Evolutionary conservation across 2,797 vertebrate genomes (phyloP), one percentile per base, ranked within the genome.

Genomic region (Antennarius maculatus): DNA sequence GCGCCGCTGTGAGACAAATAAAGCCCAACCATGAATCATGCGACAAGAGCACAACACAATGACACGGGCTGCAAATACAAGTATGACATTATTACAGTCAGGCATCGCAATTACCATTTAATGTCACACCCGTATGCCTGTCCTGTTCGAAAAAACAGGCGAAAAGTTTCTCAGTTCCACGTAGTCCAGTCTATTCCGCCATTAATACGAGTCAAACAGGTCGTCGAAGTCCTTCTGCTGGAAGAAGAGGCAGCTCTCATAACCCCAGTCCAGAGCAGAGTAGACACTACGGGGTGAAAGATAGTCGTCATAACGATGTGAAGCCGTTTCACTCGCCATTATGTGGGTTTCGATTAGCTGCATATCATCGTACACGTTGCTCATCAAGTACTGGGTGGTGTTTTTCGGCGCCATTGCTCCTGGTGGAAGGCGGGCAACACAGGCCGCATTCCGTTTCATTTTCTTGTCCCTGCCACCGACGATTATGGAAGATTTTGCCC

Each of bases 371-470:
- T 93, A 93, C 7, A 74, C 89, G 0, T 86, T 70, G 28, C 75
- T 69, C 92, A 95, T 95, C 4, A 95, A 50, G 74, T 93, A 95
- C 72, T 95, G 93, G 1, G 93, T 94, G 0, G 93, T 94, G 87
- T 94, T 95, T 2, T 14, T 29, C 2, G 94, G 94, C 60, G 94
- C 94, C 92, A 92, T 93, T 4, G 87, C 77, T 0, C 90, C 88
- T 0, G 68, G 3, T 4, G 71, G 71, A 0, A 5, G 71, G 2
- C n/a, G 31, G 0, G 2, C 15, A 10, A 4, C 0, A 15, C 8
- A 16, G 45, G 59, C 66, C 64, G 6, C 64, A 2, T 14, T 12
- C n/a, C 42, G 4, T 9, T n/a, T 0, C 0, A 5, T 13, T 0
- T 13, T 54, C 3, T 31, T 17, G 0, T 6, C 28, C 2, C 11